phyloP scores from a whole-genome alignment of 2,888 invertebrate species.

The Amphiduros pacificus region DNA sequence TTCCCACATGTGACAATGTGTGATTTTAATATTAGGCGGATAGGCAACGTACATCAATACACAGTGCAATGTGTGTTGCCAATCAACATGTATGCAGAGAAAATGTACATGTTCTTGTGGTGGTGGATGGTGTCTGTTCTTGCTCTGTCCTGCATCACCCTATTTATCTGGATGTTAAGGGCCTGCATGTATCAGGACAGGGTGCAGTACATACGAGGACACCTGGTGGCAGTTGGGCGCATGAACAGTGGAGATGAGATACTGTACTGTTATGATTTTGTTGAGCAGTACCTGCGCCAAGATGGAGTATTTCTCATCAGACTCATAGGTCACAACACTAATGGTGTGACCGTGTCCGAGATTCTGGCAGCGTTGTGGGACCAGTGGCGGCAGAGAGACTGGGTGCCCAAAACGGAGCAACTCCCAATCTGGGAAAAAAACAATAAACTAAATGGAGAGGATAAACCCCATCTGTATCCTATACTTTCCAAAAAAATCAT shows the following conservation, averaged over 20 bases:
- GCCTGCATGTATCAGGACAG: slow-evolving; percentile 19
- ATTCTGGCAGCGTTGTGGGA: too few species aligned
- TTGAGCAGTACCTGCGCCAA: slow-evolving; percentile 52
- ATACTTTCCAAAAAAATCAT: too few species aligned
- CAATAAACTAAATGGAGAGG: too few species aligned
- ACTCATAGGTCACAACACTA: slow-evolving; percentile 56
- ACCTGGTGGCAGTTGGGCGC: slow-evolving; percentile 12
- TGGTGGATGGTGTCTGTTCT: slow-evolving; percentile 49
- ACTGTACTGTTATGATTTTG: slow-evolving; percentile 39
- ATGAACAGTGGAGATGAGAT: not conserved
- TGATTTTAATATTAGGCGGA: slow-evolving; percentile 44
- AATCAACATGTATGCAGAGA: slow-evolving; percentile 28
- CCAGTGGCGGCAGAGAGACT: too few species aligned
- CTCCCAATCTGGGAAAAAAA: too few species aligned
- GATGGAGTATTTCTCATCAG: slow-evolving; percentile 56
- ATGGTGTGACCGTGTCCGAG: slow-evolving; percentile 54
- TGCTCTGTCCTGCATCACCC: slow-evolving; percentile 40
- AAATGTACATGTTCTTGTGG: slow-evolving; percentile 29
- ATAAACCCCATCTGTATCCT: too few species aligned
- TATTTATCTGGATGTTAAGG: slow-evolving; percentile 44
- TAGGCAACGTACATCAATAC: slow-evolving; percentile 53
- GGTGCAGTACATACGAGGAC: slow-evolving; percentile 47
- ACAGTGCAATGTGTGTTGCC: slow-evolving; percentile 46
- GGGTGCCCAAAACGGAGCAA: too few species aligned
- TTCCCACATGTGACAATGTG: slow-evolving; percentile 58